Base-by-base conservation (phyloP, 2,797 vertebrate genomes). In the Cuculus canorus region DNA sequence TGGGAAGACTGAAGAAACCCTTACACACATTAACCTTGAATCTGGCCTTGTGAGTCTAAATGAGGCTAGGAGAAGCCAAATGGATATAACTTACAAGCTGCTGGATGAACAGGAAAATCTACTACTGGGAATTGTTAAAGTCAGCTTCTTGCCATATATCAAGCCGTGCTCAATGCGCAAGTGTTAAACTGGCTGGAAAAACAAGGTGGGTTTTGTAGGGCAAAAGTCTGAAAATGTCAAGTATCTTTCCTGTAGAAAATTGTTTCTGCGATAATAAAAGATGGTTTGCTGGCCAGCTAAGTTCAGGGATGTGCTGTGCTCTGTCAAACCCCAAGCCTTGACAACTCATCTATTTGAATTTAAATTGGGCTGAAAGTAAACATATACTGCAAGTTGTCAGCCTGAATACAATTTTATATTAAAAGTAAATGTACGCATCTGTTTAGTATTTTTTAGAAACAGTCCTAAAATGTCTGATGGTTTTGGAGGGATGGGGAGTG, bases 251-350 rank as follows among this genome's bases (percentile, higher is more conserved):
- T 45, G 41, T 88, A 57, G 85, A 94, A 93, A 90, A 61, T 88
- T 0, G 10, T 96, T 97, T 69, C 72, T 92, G 64, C 63, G 60
- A 8, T 96, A 92, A 75, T 90, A 81, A 91, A 96, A 96, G 93
- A 63, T 65, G 24, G n/a, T 86, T 96, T 96, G 61, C 96, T 91
- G 91, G 53, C 92, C 94, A 90, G 83, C 78, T 92, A 91, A 93
- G 96, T 96, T 97, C 96, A 90, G 50, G 43, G 87, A 63, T 13
- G 5, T 52, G 17, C 61, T 92, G 60, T 6, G 41, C 50, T 86
- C 57, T 84, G 52, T 96, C 95, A 97, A 96, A 96, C 19, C 85
- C 69, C 83, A 85, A 86, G 91, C 85, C 68, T 87, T 96, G 97
- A 64, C 43, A 87, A 5, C 37, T 88, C 14, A 19, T 1, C 16